phyloP scores from a whole-genome alignment of 1,140 invertebrate species.

The Pogonomyrmex californicus region DNA sequence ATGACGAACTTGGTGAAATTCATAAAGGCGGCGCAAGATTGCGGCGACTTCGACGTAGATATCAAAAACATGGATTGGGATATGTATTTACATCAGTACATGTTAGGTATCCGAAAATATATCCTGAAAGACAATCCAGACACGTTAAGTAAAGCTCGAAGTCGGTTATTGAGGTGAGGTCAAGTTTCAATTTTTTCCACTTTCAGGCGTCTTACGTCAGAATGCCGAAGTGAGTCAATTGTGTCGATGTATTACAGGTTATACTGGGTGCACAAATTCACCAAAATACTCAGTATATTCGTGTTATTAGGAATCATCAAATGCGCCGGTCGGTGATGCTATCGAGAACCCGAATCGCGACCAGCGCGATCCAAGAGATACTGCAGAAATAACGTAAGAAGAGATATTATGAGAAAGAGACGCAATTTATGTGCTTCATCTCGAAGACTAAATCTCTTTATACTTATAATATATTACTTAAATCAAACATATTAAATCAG shows the following conservation, averaged over 20 bases:
- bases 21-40: slow-evolving; percentile 88
- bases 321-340: slow-evolving; percentile 77
- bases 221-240: slow-evolving; percentile 28
- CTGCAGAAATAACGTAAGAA: not conserved
- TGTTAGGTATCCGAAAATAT: slow-evolving; percentile 93
- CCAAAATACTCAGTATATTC: slow-evolving; percentile 80
- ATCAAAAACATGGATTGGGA: slow-evolving; percentile 90
- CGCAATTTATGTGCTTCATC: not conserved
- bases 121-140: slow-evolving; percentile 92
- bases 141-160: slow-evolving; percentile 89
- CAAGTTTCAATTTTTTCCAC: not conserved
- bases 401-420: not conserved
- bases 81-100: slow-evolving; percentile 91
- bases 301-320: slow-evolving; percentile 79
- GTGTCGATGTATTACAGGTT: slow-evolving; percentile 78
- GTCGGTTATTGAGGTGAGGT: slow-evolving; percentile 89
- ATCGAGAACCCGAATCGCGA: slow-evolving; percentile 17
- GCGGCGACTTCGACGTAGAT: slow-evolving; percentile 88
- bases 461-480: slow-evolving; percentile 9
- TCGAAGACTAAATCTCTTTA: not conserved
- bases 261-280: slow-evolving; percentile 83
- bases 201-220: not conserved
- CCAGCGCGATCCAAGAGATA: not conserved
- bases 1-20: slow-evolving; percentile 89
- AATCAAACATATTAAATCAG: slow-evolving; percentile 1